Conservation (phyloP, 2,113 vertebrate genomes). For the Petrocephalus microphthalmus region DNA sequence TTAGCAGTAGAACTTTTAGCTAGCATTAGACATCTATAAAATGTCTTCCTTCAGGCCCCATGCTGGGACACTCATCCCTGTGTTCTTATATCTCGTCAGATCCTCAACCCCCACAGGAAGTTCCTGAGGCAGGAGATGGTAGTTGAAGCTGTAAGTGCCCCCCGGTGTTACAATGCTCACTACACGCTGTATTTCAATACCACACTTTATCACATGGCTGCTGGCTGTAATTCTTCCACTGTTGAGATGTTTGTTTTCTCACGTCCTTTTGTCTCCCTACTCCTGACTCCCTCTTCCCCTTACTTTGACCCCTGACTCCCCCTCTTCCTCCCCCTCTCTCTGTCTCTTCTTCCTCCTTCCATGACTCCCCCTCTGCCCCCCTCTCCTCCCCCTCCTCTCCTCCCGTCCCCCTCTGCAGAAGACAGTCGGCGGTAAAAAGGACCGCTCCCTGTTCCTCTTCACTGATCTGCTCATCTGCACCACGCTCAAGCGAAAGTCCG, state of each 20-base stretch:
- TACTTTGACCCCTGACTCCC: not conserved
- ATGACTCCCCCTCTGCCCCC: not conserved
- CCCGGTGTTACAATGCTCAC: not conserved
- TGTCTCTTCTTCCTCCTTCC: not conserved
- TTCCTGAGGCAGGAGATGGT: constrained; percentile 98
- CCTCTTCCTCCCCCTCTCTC: not conserved
- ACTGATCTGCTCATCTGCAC: constrained; percentile 92
- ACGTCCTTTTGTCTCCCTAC: not conserved
- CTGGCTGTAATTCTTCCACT: not conserved
- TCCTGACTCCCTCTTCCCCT: not conserved
- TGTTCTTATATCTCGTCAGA: constrained; percentile 56
- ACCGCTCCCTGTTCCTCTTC: constrained; percentile 96
- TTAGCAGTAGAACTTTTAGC: not conserved
- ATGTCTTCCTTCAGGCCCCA: not conserved
- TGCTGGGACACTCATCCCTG: constrained; percentile 2
- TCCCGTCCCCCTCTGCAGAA: constrained; percentile 63
- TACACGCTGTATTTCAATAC: no score
- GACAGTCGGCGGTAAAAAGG: constrained; percentile 88
- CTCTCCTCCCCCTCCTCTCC: not conserved
- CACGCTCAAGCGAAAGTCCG: constrained; percentile 91
- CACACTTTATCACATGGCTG: not conserved
- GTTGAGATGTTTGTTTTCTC: not conserved
- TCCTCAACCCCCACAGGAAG: constrained; percentile 84
- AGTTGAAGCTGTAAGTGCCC: constrained; percentile 83
- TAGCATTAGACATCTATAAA: not conserved